A percentile compares a stretch with the other conserved stretches of the same genome.
phyloP scores from a whole-genome alignment of 2,888 invertebrate species.

The Pachymerium ferrugineum region DNA sequence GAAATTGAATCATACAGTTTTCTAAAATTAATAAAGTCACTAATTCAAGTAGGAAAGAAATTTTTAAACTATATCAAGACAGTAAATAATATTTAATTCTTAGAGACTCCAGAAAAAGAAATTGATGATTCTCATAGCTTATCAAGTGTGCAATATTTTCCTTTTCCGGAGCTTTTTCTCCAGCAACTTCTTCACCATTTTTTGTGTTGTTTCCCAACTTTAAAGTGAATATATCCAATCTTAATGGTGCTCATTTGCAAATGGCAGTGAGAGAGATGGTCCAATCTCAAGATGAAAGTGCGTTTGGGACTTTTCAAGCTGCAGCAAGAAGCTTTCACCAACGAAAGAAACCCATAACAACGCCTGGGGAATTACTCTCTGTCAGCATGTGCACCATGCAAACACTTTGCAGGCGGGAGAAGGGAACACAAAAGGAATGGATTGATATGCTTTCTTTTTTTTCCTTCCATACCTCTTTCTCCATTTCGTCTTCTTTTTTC shows the following conservation, averaged over 20 bases:
- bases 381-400: constrained; percentile 9
- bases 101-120: too few relatives aligned
- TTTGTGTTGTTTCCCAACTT: not conserved
- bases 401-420: constrained; percentile 7
- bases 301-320: constrained; percentile 3
- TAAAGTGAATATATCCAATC: constrained; percentile 8
- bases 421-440: not conserved
- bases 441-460: not conserved
- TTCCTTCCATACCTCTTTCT: not conserved
- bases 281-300: constrained; percentile 13
- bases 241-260: constrained; percentile 13
- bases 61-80: too few relatives aligned
- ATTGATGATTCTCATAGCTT: too few relatives aligned
- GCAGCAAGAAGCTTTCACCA: constrained; percentile 8
- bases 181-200: too few relatives aligned
- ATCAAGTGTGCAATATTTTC: too few relatives aligned
- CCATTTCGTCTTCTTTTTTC: not conserved
- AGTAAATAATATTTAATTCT: too few relatives aligned
- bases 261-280: constrained; percentile 13
- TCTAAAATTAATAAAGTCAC: too few relatives aligned
- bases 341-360: constrained; percentile 13
- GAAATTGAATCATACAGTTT: too few relatives aligned
- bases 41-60: too few relatives aligned
- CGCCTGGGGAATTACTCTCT: constrained; percentile 13
- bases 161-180: too few relatives aligned